Evolutionary conservation across 1,140 invertebrate species (phyloP), one percentile per base, ranked within the genome.

Genomic region (Drosophila fuyamai): DNA sequence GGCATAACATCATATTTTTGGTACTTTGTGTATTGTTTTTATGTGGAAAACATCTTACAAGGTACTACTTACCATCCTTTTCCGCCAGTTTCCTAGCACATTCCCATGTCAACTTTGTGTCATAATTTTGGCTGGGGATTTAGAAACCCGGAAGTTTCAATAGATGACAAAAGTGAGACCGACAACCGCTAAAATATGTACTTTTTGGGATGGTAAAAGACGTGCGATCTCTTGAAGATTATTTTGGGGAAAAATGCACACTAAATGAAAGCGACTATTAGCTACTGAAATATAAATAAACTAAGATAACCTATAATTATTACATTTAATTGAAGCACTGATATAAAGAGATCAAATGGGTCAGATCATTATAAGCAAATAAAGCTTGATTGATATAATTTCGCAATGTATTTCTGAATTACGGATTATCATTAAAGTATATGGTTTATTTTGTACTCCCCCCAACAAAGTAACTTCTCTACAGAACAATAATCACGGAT

Each of bases 71-170:
- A 53, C 27, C 14, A 55, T 12, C 18, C 9, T n/a, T 27, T 29
- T 53, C 14, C 14, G 14, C 43, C 6, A 13, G 7, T 41, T 14
- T 41, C 7, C 13, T 32, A 50, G 46, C 9, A 16, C 35, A 58
- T 43, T 32, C 32, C 14, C 18, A 43, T 51, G 71, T 50, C 70
- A 55, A 56, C 27, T 54, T 23, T 41, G 29, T 59, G 40, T 44
- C 38, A 58, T 23, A 29, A 53, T 73, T 50, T 23, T 4, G 10
- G 13, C 8, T 35, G 14, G 5, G 16, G 18, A 50, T 60, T 57
- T 60, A 62, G 46, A 67, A 48, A 77, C 81, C 81, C 81, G 81
- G 82, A 86, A 82, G 82, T 76, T 40, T 71, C 51, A 55, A 44
- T 68, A 47, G 57, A 44, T 51, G 50, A 60, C 56, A 65, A 61